Evolutionary conservation across 2,888 invertebrate species (phyloP).

Genomic region (Aspidapion aeneum): DNA sequence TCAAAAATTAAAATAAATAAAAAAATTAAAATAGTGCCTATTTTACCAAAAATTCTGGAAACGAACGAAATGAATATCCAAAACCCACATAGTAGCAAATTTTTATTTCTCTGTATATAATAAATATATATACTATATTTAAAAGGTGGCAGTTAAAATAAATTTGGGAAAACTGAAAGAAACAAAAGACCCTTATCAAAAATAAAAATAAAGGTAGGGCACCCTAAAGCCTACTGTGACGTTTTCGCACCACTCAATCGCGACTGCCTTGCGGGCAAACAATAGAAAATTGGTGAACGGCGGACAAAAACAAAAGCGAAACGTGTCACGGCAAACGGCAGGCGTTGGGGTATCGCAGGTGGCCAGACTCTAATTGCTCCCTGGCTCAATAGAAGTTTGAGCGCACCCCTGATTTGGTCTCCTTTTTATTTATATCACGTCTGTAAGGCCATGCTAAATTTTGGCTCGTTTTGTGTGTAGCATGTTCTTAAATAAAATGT

Average conservation of each 20-base stretch:
- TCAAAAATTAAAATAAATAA: too few relatives aligned
- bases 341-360: slow-evolving; percentile 21
- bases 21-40: too few relatives aligned
- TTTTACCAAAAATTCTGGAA: too few relatives aligned
- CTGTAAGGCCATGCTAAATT: too few relatives aligned
- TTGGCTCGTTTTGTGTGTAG: too few relatives aligned
- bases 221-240: neutral
- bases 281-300: slow-evolving; percentile 11
- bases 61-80: too few relatives aligned
- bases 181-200: neutral
- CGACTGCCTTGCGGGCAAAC: slow-evolving; percentile 18
- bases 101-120: too few relatives aligned
- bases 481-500: too few relatives aligned
- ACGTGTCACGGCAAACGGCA: slow-evolving; percentile 19
- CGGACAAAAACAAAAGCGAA: slow-evolving; percentile 20
- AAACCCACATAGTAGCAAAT: too few relatives aligned
- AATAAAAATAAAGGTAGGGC: neutral
- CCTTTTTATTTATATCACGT: neutral
- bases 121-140: too few relatives aligned
- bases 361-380: slow-evolving; percentile 24
- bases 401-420: neutral
- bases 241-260: slow-evolving; percentile 16
- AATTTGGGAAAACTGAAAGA: too few relatives aligned
- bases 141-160: too few relatives aligned
- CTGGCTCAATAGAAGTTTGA: neutral